Evolutionary conservation across 2,888 invertebrate species (phyloP), one percentile per base, ranked within the genome.

Genomic region (Eristalis arbustorum): DNA sequence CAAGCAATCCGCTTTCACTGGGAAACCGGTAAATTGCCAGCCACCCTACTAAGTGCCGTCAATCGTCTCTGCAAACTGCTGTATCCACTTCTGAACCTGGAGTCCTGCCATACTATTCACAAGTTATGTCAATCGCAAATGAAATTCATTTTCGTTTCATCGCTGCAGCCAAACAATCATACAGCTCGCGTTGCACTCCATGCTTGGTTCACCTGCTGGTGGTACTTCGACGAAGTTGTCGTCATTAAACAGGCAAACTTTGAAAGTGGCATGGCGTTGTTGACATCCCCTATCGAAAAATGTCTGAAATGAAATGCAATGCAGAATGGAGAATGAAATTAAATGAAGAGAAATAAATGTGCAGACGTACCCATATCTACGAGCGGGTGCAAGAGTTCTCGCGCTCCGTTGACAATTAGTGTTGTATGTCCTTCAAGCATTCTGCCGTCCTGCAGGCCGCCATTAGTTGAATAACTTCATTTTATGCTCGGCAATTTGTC

Each of bases 391-490:
- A 49, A 49, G 18, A 18, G 8, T 49, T 18, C 23, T 59, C 8
- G 59, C 22, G 13, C 25, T 28, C 18, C 56, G 80, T 80, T 84
- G 80, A 84, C 80, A 84, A 79, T 84, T 84, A 84, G 84, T 72
- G 61, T 61, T 71, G 73, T 67, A 67, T 87, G 78, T 79, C 64
- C 71, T 78, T 83, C 74, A 71, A 87, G 67, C 87, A 49, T 40
- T 82, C 64, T 61, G 73, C 74, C 3, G 14, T 23, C 59, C 78
- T 80, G 66, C 66, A 59, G 67, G 82, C 63, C 78, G 72, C 87
- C 87, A 83, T 87, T 87, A 87, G 87, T 79, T 83, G 83, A 87
- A 87, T 83, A 87, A 87, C 83, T 87, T 83, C 83, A 87, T 87
- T 87, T 87, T 83, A 75, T 79, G 71, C 87, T 68, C 72, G 69